Conservation (phyloP, 2,113 vertebrate species). For the Sciurus niger region DNA sequence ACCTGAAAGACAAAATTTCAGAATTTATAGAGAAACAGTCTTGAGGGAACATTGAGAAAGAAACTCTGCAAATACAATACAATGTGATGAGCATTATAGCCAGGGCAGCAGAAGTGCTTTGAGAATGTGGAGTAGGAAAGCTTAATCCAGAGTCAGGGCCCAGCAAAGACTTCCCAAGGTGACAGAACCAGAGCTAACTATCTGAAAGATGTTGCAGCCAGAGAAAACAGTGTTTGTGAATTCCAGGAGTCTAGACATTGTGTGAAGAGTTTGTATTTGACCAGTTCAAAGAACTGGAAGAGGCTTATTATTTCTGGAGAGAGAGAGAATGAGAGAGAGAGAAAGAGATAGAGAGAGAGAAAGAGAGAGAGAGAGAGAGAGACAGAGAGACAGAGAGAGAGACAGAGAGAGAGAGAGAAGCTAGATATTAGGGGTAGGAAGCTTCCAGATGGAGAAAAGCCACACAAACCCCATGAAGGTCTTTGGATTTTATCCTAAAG, state of each 20-base stretch:
- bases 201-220: neutral
- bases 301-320: conserved; percentile 75
- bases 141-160: neutral
- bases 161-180: neutral
- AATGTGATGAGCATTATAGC: neutral
- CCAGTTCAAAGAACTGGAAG: conserved; percentile 54
- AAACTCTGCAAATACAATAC: conserved; percentile 2
- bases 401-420: conserved; percentile 34
- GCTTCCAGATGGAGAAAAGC: conserved; percentile 52
- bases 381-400: neutral
- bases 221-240: neutral
- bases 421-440: neutral
- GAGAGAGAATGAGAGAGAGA: neutral
- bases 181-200: neutral
- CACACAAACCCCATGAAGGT: conserved; percentile 66
- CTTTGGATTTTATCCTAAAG: conserved; percentile 77
- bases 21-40: neutral
- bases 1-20: neutral
- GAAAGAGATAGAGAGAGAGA: conserved; percentile 32
- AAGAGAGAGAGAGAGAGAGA: conserved; percentile 18
- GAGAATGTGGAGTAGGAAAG: neutral
- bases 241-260: conserved; percentile 63
- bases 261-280: conserved; percentile 52
- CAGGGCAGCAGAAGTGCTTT: neutral
- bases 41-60: neutral